Evolutionary conservation across 2,113 vertebrate species (phyloP).

Genomic region (Crotalus horridus): DNA sequence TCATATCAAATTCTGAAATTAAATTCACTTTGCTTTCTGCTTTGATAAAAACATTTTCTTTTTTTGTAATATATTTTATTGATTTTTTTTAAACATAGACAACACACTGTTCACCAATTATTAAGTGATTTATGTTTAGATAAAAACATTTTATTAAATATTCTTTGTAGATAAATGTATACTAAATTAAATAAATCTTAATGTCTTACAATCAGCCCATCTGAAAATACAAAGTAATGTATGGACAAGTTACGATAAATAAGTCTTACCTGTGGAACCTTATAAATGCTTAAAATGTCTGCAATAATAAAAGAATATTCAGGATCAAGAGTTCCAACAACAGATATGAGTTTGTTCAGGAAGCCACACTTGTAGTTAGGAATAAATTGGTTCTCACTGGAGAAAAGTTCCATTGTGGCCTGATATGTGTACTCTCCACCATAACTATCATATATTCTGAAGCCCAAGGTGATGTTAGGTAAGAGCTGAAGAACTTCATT

Average conservation of each 20-base stretch:
- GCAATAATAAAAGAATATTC: background rate
- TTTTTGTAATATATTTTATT: too few relatives aligned
- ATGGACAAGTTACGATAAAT: background rate
- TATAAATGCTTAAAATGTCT: background rate
- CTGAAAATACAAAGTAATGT: background rate
- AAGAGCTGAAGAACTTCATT: background rate
- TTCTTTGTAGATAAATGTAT: background rate
- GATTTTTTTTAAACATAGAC: too few relatives aligned
- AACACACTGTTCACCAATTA: too few relatives aligned
- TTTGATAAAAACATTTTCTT: background rate
- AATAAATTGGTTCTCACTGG: background rate
- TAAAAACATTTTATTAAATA: background rate
- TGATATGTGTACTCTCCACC: background rate
- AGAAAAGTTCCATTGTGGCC: background rate
- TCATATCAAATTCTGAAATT: background rate
- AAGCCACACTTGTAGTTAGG: background rate
- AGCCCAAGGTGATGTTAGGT: background rate
- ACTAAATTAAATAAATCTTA: background rate
- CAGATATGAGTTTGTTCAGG: background rate
- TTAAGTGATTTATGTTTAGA: background rate
- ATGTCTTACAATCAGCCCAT: background rate
- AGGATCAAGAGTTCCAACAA: background rate
- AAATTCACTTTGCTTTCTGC: background rate
- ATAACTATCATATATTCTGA: background rate
- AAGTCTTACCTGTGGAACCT: background rate